phyloP scores from a whole-genome alignment of 2,113 vertebrate genomes.

The Neotragus moschatus region DNA sequence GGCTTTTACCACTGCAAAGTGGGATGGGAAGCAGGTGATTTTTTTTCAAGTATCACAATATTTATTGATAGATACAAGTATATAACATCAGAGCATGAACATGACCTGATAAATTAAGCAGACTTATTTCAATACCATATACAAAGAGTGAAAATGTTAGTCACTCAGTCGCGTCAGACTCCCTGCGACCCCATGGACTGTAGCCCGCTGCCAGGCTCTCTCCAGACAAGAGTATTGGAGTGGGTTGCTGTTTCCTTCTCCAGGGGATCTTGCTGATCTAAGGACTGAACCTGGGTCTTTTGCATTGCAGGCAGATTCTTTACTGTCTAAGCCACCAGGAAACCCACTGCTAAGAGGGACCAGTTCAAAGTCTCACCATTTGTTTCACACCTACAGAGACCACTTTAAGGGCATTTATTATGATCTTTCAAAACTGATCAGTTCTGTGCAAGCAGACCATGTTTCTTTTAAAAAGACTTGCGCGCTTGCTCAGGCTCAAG shows the following conservation, averaged over 20 bases:
- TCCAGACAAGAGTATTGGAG: neutral
- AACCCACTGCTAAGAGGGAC: neutral
- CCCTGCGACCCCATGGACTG: neutral
- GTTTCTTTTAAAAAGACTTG: neutral
- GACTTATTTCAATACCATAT: neutral
- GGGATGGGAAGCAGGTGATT: neutral
- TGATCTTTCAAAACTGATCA: neutral
- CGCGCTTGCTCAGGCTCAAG: neutral
- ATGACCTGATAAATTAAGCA: neutral
- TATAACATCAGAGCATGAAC: neutral
- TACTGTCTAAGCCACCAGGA: neutral
- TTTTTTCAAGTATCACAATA: neutral
- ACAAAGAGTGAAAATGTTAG: neutral
- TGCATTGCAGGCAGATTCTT: neutral
- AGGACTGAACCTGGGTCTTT: neutral
- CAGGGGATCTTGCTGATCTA: neutral
- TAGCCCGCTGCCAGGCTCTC: accelerated
- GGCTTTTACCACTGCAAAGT: neutral
- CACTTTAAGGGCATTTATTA: neutral
- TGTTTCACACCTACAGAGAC: neutral
- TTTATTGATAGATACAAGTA: neutral
- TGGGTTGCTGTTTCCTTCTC: neutral
- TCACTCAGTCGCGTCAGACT: neutral
- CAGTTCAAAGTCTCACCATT: neutral
- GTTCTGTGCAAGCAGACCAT: neutral